phyloP scores from a whole-genome alignment of 1,140 invertebrate species.

The Thrips palmi region DNA sequence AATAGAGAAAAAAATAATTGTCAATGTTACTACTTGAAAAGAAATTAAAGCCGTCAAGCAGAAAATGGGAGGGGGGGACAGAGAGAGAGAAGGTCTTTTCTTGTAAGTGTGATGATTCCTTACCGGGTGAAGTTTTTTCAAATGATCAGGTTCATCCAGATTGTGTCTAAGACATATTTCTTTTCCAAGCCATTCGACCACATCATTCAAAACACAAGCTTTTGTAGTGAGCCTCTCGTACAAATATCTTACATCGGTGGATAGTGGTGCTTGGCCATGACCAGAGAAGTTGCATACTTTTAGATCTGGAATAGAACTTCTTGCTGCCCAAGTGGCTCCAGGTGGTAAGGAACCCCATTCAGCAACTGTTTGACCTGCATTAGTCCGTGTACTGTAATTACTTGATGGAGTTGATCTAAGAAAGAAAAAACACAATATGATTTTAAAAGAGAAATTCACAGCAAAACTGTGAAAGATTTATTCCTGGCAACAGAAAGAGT shows the following conservation, averaged over 20 bases:
- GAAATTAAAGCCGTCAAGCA: too few relatives aligned
- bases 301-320: too few relatives aligned
- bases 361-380: slow-evolving; percentile 31
- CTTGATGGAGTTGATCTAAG: slow-evolving; percentile 24
- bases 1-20: slow-evolving; percentile 11
- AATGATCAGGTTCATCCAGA: slow-evolving; percentile 1
- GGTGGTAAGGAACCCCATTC: slow-evolving; percentile 27
- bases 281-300: too few relatives aligned
- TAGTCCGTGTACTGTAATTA: slow-evolving; percentile 32
- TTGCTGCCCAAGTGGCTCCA: too few relatives aligned
- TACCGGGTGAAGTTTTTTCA: not conserved
- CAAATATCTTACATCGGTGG: slow-evolving; percentile 22
- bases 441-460: slow-evolving; percentile 5
- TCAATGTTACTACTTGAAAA: too few relatives aligned
- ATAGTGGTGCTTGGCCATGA: slow-evolving; percentile 25
- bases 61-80: too few relatives aligned
- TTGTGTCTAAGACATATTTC: not conserved
- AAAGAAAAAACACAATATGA: slow-evolving; percentile 7
- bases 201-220: too few relatives aligned
- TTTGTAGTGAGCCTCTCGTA: slow-evolving; percentile 17
- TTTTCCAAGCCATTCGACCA: too few relatives aligned
- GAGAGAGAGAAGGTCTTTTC: too few relatives aligned
- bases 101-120: too few relatives aligned
- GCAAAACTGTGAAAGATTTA: too few relatives aligned
- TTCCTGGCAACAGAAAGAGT: not conserved